Percentiles rank a stretch among this genome's conserved stretches.
Conservation (phyloP, 2,797 vertebrate species). For the Typhlichthys eigenmanni region DNA sequence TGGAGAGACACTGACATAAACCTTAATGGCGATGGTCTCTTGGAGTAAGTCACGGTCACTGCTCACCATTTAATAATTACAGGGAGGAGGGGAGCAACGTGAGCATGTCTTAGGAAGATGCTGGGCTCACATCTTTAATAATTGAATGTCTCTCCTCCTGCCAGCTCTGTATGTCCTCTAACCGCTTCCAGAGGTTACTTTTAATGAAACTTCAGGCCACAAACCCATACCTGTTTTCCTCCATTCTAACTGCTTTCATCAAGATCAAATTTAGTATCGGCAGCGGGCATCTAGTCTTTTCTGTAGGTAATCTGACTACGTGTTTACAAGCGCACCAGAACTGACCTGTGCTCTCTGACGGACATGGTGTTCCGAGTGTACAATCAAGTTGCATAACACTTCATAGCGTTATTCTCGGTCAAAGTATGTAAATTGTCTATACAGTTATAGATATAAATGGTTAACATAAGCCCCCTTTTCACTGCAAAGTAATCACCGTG, state of each 20-base stretch:
- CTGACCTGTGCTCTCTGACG: slow-evolving; percentile 23
- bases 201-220: slow-evolving; percentile 72
- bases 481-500: too few species aligned
- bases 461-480: too few species aligned
- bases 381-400: slow-evolving; percentile 5
- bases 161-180: slow-evolving; percentile 40
- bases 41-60: slow-evolving; percentile 40
- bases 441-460: too few species aligned
- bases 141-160: neutral
- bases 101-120: slow-evolving; percentile 60
- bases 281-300: slow-evolving; percentile 43
- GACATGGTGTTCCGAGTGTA: slow-evolving; percentile 4
- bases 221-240: slow-evolving; percentile 60
- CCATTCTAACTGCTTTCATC: slow-evolving; percentile 70
- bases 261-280: slow-evolving; percentile 72
- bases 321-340: slow-evolving; percentile 57
- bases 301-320: slow-evolving; percentile 58
- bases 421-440: too few species aligned
- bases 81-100: slow-evolving; percentile 47
- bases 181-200: slow-evolving; percentile 61
- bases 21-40: slow-evolving; percentile 6
- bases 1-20: slow-evolving; percentile 18
- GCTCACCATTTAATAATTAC: too few species aligned
- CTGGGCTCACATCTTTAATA: slow-evolving; percentile 44
- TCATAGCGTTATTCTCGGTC: neutral